Conservation (phyloP, 2,888 invertebrate genomes). For the Candidula unifasciata region DNA sequence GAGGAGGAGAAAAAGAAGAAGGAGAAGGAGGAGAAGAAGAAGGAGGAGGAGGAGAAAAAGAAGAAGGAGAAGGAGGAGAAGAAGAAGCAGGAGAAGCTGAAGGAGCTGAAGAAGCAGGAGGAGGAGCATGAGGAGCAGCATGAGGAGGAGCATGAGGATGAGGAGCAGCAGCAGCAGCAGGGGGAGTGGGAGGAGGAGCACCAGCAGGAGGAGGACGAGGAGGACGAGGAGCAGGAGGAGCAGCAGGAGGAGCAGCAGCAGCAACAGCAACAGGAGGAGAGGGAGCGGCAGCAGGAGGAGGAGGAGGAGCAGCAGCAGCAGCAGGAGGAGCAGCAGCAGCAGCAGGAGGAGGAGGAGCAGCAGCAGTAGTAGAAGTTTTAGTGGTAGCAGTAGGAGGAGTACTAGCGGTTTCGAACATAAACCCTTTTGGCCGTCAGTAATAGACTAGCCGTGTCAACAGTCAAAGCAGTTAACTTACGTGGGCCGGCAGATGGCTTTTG, state of each 20-base stretch:
- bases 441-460: too few species aligned
- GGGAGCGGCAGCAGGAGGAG: too few species aligned
- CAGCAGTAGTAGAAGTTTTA: neutral
- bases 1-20: neutral
- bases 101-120: too few species aligned
- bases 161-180: too few species aligned
- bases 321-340: neutral
- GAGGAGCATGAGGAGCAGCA: too few species aligned
- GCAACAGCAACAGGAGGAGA: neutral
- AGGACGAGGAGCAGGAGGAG: constrained; percentile 7
- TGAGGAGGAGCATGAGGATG: too few species aligned
- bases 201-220: constrained; percentile 4
- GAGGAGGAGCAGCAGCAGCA: neutral
- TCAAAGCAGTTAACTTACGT: too few species aligned
- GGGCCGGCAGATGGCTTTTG: too few species aligned
- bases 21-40: constrained; percentile 3
- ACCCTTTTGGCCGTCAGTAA: too few species aligned
- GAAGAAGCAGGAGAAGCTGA: too few species aligned
- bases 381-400: too few species aligned
- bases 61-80: constrained; percentile 17
- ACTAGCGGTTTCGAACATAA: too few species aligned
- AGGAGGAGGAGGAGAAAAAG: neutral
- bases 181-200: constrained; percentile 21
- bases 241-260: neutral
- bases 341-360: neutral